phyloP scores from a whole-genome alignment of 2,113 vertebrate species.

The Brachirus orientalis region DNA sequence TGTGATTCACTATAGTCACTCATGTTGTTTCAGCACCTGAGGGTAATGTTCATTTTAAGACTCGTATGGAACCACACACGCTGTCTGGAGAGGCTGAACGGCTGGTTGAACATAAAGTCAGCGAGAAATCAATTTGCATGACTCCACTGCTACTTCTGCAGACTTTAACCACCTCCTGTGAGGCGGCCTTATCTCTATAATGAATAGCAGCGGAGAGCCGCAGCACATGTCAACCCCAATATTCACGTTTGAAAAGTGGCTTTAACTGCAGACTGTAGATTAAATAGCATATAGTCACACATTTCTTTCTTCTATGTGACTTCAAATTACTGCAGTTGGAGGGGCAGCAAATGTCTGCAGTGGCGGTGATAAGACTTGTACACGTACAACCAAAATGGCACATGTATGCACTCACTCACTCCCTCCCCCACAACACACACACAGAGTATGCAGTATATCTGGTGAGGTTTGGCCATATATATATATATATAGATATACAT shows the following conservation, averaged over 20 bases:
- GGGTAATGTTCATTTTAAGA: background rate
- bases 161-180: constrained; percentile 9
- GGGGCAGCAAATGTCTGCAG: constrained; percentile 56
- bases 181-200: constrained; percentile 55
- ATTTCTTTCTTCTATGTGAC: constrained; percentile 44
- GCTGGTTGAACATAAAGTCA: constrained; percentile 40
- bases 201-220: constrained; percentile 54
- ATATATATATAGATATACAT: no score
- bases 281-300: constrained; percentile 52
- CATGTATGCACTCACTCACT: background rate
- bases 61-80: background rate
- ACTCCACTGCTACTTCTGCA: constrained; percentile 18
- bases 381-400: background rate
- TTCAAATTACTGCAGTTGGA: constrained; percentile 50
- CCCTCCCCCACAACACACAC: no score
- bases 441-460: background rate
- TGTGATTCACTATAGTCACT: background rate
- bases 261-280: constrained; percentile 64
- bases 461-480: no score
- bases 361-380: constrained; percentile 57
- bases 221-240: constrained; percentile 54
- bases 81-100: background rate
- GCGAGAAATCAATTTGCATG: constrained; percentile 53
- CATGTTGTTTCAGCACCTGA: background rate
- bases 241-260: constrained; percentile 49